phyloP scores from a whole-genome alignment of 2,113 vertebrate species.

The Thunnus thynnus region DNA sequence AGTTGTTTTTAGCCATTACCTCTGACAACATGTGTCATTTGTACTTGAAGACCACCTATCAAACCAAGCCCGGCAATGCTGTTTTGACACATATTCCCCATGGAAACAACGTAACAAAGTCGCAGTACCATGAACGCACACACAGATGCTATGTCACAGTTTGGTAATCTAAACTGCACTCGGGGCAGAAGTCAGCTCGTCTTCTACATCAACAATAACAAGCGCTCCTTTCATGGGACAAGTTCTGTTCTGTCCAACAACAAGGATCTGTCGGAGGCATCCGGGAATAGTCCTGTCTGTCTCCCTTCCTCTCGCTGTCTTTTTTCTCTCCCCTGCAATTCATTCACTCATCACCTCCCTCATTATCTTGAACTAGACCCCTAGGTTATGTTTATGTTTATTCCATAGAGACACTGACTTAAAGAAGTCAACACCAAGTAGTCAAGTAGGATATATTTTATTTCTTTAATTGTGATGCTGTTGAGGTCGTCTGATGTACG shows the following conservation, averaged over 20 bases:
- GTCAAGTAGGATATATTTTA: not conserved
- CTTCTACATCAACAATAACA: constrained; percentile 70
- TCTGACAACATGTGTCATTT: constrained; percentile 39
- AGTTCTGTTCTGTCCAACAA: constrained; percentile 66
- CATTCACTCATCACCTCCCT: constrained; percentile 46
- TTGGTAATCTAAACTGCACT: constrained; percentile 57
- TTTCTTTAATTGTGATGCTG: not conserved
- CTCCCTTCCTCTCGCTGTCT: constrained; percentile 12
- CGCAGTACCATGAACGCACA: not conserved
- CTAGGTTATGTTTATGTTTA: constrained; percentile 13
- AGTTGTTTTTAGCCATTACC: constrained; percentile 39
- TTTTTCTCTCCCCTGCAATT: constrained; percentile 16
- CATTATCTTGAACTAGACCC: constrained; percentile 7
- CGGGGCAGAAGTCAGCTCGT: constrained; percentile 57
- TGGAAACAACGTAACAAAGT: constrained; percentile 46
- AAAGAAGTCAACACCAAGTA: not conserved
- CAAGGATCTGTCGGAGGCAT: constrained; percentile 55
- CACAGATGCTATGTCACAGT: constrained; percentile 27
- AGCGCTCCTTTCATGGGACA: constrained; percentile 65
- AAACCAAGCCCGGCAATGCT: not conserved
- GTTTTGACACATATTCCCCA: constrained; percentile 56
- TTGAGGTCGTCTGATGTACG: not conserved
- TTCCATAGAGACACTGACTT: not conserved
- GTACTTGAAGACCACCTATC: constrained; percentile 44
- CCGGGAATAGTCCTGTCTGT: constrained; percentile 39